phyloP scores from a whole-genome alignment of 2,113 vertebrate genomes.

The Apeltes quadracus region DNA sequence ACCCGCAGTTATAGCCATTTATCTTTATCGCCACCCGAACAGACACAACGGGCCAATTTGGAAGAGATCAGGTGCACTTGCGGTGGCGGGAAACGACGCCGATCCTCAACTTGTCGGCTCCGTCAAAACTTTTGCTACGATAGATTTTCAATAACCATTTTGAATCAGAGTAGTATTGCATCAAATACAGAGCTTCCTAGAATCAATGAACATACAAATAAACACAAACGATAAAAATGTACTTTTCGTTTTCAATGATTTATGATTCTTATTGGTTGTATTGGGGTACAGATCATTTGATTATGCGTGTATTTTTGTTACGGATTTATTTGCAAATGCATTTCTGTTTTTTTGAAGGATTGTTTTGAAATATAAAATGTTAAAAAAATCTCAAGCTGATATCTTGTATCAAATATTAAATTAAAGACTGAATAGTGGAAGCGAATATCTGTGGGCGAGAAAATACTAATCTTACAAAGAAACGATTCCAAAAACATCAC shows the following conservation, averaged over 20 bases:
- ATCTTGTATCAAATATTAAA: neutral
- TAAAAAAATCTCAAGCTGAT: neutral
- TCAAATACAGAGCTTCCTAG: neutral
- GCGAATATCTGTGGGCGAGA: neutral
- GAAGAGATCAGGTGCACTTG: conserved; percentile 74
- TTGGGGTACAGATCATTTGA: neutral
- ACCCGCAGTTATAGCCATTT: conserved; percentile 87
- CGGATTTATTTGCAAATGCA: neutral
- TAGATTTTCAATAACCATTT: conserved; percentile 3
- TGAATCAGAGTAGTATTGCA: neutral
- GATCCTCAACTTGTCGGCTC: conserved; percentile 31
- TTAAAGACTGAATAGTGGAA: neutral
- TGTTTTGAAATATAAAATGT: neutral
- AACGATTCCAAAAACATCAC: neutral
- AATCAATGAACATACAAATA: neutral
- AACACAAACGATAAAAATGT: neutral
- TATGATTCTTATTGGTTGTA: neutral
- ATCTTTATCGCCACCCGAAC: conserved; percentile 86
- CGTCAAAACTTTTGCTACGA: conserved; percentile 14
- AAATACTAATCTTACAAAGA: conserved; percentile 3
- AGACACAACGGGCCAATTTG: conserved; percentile 65
- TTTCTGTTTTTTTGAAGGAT: neutral
- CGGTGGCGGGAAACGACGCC: conserved; percentile 49
- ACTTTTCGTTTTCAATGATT: neutral
- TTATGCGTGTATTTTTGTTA: neutral